phyloP scores from a whole-genome alignment of 92 coral and sea anemone genomes.

The Epizoanthus scotinus region DNA sequence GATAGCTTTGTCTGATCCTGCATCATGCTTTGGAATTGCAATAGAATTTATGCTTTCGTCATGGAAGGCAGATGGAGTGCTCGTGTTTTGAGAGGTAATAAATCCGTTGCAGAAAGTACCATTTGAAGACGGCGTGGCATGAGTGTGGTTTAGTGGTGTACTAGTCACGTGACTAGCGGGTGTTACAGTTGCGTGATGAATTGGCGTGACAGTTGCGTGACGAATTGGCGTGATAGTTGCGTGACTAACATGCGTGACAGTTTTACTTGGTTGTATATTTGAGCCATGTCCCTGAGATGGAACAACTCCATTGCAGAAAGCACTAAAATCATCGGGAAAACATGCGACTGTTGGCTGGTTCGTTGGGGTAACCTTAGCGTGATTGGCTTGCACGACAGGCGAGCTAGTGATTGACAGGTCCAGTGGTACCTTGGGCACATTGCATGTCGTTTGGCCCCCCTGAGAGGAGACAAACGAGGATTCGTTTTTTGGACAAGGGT shows the following conservation, averaged over 20 bases:
- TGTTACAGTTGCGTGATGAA: neutral
- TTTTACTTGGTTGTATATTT: neutral
- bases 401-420: constrained; percentile 9
- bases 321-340: constrained; percentile 32
- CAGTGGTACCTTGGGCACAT: neutral
- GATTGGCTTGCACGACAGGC: constrained; percentile 12
- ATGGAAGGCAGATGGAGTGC: constrained; percentile 21
- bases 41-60: constrained; percentile 14
- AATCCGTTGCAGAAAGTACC: neutral
- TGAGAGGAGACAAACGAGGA: constrained; percentile 23
- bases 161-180: neutral
- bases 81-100: neutral
- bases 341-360: neutral
- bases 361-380: neutral
- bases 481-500: constrained; percentile 72
- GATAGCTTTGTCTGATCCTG: neutral
- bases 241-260: neutral
- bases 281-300: constrained; percentile 16
- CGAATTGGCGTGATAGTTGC: too few species aligned
- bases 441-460: neutral
- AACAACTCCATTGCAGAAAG: constrained; percentile 23
- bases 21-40: constrained; percentile 1
- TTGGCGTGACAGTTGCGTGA: neutral
- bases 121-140: neutral
- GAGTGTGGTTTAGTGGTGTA: constrained; percentile 7